A percentile compares a stretch with the other conserved stretches of the same genome.
Evolutionary conservation across 2,888 invertebrate genomes (phyloP).

Genomic region (Cosmia trapezina): DNA sequence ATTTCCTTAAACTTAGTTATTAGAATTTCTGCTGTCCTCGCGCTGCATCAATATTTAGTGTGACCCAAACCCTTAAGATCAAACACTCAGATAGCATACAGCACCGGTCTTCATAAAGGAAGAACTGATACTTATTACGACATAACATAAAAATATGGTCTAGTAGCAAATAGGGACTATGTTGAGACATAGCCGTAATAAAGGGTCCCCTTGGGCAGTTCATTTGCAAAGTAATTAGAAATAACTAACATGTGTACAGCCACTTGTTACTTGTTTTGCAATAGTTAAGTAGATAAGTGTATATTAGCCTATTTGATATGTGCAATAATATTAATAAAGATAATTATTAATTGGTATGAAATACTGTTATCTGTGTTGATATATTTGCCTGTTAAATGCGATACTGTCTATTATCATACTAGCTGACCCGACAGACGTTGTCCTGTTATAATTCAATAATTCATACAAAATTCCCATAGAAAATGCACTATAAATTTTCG

Average conservation of each 20-base stretch:
- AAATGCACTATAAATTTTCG: too few relatives aligned
- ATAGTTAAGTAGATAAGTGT: constrained; percentile 14
- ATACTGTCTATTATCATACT: too few relatives aligned
- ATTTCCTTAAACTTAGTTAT: background rate
- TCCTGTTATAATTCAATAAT: too few relatives aligned
- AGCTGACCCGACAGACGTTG: too few relatives aligned
- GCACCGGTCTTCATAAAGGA: constrained; percentile 34
- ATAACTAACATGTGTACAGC: constrained; percentile 16
- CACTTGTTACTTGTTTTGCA: constrained; percentile 21
- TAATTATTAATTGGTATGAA: constrained; percentile 1
- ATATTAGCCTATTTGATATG: constrained; percentile 22
- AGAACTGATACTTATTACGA: constrained; percentile 12
- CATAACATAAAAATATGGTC: constrained; percentile 34
- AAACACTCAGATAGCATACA: constrained; percentile 21
- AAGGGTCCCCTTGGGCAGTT: constrained; percentile 32
- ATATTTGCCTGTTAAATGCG: too few relatives aligned
- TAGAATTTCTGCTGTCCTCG: background rate
- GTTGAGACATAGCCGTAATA: constrained; percentile 21
- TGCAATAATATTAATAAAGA: constrained; percentile 18
- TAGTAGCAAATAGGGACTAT: constrained; percentile 22
- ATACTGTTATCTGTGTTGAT: background rate
- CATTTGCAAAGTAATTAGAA: constrained; percentile 37
- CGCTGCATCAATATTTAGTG: constrained; percentile 14
- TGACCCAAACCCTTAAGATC: constrained; percentile 5
- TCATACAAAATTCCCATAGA: too few relatives aligned